Evolutionary conservation across 2,113 vertebrate genomes (phyloP).

Genomic region (Phrynosoma blainvillii): DNA sequence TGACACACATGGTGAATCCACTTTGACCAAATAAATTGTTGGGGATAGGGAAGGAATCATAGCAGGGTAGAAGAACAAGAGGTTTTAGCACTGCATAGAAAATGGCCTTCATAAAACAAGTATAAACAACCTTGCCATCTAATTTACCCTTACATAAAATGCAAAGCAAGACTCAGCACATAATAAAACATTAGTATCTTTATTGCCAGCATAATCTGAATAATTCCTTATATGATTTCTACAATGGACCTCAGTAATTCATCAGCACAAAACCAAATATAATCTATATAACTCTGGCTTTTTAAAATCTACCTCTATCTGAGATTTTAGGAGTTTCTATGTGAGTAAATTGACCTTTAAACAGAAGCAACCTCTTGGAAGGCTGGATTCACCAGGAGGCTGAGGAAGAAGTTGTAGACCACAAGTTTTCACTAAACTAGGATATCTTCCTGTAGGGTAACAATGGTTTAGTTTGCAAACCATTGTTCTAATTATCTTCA

Average conservation of each 20-base stretch:
- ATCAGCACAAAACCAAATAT: conserved; percentile 66
- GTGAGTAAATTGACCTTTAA: conserved; percentile 52
- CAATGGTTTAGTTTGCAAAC: not conserved
- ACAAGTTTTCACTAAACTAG: not conserved
- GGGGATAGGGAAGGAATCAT: not conserved
- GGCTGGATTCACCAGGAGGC: too few relatives aligned
- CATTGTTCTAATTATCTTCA: not conserved
- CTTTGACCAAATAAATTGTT: not conserved
- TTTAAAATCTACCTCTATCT: conserved; percentile 34
- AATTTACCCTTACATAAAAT: conserved; percentile 75
- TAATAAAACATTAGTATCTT: conserved; percentile 74
- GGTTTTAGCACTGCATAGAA: conserved; percentile 65
- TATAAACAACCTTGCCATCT: conserved; percentile 65
- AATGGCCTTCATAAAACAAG: conserved; percentile 73
- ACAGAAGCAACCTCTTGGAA: conserved; percentile 51
- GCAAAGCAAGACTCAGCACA: conserved; percentile 62
- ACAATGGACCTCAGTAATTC: conserved; percentile 63
- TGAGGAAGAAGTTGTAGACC: not conserved
- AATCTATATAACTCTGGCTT: conserved; percentile 30
- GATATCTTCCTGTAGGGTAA: not conserved
- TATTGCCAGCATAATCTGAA: conserved; percentile 74
- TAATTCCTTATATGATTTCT: conserved; percentile 75
- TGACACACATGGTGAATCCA: not conserved
- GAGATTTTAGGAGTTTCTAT: conserved; percentile 54
- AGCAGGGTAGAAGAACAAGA: conserved; percentile 58